Conservation (phyloP, 2,888 invertebrate genomes). For the Eledona agricola region DNA sequence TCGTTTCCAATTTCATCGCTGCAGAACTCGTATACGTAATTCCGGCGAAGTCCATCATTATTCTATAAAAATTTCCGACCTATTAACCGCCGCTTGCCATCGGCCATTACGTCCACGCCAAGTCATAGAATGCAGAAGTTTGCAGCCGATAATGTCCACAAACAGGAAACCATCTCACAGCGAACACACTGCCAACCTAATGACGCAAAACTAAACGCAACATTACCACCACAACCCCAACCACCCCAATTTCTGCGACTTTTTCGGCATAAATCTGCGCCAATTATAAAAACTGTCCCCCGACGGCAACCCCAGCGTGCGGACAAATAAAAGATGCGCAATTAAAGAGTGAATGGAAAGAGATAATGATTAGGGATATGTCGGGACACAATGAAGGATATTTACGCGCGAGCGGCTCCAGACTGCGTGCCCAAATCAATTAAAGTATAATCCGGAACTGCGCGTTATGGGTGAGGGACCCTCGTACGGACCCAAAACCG, state of each 20-base stretch:
- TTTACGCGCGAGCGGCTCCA: slow-evolving; percentile 61
- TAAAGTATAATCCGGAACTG: slow-evolving; percentile 70
- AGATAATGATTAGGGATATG: slow-evolving; percentile 63
- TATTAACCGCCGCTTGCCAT: slow-evolving; percentile 1
- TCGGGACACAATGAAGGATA: slow-evolving; percentile 60
- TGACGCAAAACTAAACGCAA: slow-evolving; percentile 48
- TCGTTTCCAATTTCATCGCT: not conserved
- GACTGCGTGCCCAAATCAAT: slow-evolving; percentile 67
- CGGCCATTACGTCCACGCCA: slow-evolving; percentile 27
- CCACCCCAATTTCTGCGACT: slow-evolving; percentile 4
- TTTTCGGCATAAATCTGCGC: slow-evolving; percentile 26
- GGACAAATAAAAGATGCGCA: slow-evolving; percentile 58
- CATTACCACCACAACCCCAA: slow-evolving; percentile 22
- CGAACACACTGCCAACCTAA: slow-evolving; percentile 48
- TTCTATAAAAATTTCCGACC: slow-evolving; percentile 5
- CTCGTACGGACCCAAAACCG: slow-evolving; percentile 36
- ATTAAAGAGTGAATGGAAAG: slow-evolving; percentile 59
- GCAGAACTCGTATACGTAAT: not conserved
- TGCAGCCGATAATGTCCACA: slow-evolving; percentile 38
- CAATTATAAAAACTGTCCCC: slow-evolving; percentile 23
- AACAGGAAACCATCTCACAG: slow-evolving; percentile 52
- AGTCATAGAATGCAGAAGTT: slow-evolving; percentile 37
- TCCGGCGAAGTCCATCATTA: not conserved
- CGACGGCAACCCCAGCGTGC: slow-evolving; percentile 17
- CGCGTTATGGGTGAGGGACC: slow-evolving; percentile 56